Base-by-base conservation (phyloP, 2,797 vertebrate genomes). In the Girardinus metallicus region DNA sequence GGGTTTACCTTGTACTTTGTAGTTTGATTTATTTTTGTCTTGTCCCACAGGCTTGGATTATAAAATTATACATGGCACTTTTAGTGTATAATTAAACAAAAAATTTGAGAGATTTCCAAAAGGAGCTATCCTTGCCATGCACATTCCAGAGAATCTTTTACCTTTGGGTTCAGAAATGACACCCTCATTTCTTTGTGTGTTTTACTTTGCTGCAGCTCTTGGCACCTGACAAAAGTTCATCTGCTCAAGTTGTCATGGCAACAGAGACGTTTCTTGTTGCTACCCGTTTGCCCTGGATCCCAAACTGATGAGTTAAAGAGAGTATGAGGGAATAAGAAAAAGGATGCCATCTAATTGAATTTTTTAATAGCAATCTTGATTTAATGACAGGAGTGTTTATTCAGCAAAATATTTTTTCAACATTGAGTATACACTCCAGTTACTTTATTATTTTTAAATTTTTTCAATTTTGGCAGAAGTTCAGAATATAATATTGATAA, bases 221-320 rank as follows among this genome's bases (percentile, higher is more conserved):
- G 92, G 93, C 88, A 95, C 91, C 91, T 91, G 90, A 93, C 89
- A 91, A 91, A 94, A 93, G 93, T 94, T 95, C 87, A 87, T 87
- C 88, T 82, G 83, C 85, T 83, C 89, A 74, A 79, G 91, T 95
- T 95, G 83, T 90, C 91, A 94, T 93, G 88, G 94, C 85, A 94
- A 95, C 85, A 64, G 34, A 78, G 72, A 90, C 81, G 91, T 91
- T 89, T 83, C 86, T 85, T 89, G 84, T 89, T 88, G 87, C 90
- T 91, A 86, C 76, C 88, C 78, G 3, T 86, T 82, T 75, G 82
- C 91, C 81, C 80, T 53, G 77, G 83, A 81, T 90, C 75, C 51
- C 74, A 80, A 71, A 70, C 77, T 78, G 74, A 88, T 72, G 79
- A 83, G 73, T 43, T 26, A 78, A 79, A 26, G 62, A 55, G 44